phyloP scores from a whole-genome alignment of 2,113 vertebrate species.

The Okapia johnstoni region DNA sequence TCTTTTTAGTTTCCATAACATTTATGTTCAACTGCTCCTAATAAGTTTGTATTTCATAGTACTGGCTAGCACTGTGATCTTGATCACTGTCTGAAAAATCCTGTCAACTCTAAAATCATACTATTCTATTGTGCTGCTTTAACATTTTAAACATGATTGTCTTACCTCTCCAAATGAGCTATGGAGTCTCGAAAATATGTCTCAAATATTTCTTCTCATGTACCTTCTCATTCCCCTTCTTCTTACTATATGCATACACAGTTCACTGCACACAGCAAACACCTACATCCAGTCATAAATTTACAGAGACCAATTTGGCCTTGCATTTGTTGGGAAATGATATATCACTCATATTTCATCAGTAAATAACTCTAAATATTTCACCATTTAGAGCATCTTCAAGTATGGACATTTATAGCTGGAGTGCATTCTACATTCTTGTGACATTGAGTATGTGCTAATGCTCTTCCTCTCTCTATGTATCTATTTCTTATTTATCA shows the following conservation, averaged over 20 bases:
- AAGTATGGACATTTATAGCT: not conserved
- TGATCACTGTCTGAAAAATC: not conserved
- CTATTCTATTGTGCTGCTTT: not conserved
- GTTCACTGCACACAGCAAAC: not conserved
- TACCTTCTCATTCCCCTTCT: not conserved
- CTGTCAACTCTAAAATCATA: not conserved
- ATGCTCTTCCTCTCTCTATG: accelerated
- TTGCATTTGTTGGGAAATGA: not conserved
- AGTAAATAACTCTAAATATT: not conserved
- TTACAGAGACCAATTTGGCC: not conserved
- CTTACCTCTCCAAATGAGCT: not conserved
- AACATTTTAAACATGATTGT: not conserved
- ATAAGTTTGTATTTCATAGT: not conserved
- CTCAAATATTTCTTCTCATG: not conserved
- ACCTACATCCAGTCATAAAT: not conserved
- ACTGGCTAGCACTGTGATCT: not conserved
- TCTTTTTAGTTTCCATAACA: not conserved
- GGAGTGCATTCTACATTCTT: not conserved
- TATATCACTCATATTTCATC: not conserved
- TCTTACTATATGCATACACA: not conserved
- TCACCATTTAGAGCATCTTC: not conserved
- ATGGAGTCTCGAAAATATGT: not conserved
- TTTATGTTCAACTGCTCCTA: not conserved
- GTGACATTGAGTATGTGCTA: not conserved
- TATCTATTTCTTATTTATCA: not conserved